Conservation (phyloP, 2,888 invertebrate genomes). For the Ommatoiulus sabulosus region DNA sequence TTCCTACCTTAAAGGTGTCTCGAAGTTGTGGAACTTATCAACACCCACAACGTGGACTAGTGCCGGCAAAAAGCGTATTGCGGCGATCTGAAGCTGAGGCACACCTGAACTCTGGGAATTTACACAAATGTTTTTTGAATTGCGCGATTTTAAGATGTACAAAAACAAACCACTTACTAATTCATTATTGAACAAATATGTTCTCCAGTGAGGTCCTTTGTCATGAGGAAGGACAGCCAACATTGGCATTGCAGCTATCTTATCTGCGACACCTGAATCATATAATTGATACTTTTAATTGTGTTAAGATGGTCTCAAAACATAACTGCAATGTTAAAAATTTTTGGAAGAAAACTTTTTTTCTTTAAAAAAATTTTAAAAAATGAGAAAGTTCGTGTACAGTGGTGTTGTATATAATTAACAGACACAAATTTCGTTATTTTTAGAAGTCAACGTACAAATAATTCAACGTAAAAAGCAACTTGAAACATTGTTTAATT, state of each 20-base stretch:
- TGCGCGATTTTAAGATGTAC: neutral
- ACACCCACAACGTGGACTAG: constrained; percentile 21
- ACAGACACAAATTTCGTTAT: neutral
- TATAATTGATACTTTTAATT: neutral
- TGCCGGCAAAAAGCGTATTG: neutral
- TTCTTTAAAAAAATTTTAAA: too few relatives aligned
- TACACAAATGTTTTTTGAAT: neutral
- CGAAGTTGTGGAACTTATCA: neutral
- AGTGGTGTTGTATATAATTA: neutral
- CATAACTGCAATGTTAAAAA: too few relatives aligned
- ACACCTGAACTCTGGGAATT: neutral
- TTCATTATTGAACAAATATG: neutral
- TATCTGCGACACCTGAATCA: neutral
- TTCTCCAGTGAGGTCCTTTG: neutral
- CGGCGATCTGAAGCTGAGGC: neutral
- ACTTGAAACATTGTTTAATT: too few relatives aligned
- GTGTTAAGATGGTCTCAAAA: too few relatives aligned
- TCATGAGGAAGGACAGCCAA: neutral
- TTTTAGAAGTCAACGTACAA: too few relatives aligned
- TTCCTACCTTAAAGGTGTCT: neutral
- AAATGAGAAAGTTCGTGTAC: too few relatives aligned
- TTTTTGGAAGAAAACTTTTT: too few relatives aligned
- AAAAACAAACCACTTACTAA: neutral
- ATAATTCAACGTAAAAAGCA: too few relatives aligned
- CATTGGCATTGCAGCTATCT: neutral